Base-by-base conservation (phyloP, 2,797 vertebrate species). In the Pseudopleuronectes americanus region DNA sequence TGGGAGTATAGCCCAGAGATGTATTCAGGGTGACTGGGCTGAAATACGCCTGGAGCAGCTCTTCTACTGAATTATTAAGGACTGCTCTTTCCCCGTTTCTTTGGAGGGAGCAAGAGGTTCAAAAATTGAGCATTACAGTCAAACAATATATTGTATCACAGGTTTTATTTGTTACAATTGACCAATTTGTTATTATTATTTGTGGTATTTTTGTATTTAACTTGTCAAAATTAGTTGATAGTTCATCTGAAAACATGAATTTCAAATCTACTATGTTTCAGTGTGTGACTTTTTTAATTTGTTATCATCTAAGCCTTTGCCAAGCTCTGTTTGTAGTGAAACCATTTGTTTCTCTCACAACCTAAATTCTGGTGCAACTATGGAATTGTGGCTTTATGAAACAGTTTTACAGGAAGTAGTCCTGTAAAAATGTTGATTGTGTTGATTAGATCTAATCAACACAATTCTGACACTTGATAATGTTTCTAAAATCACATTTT, bases 31-130 rank as follows among this genome's bases (percentile, higher is more conserved):
- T 88, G 88, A 92, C 89, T 90, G 87, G 71, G 83, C 90, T 91
- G 87, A 67, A 87, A 88, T 90, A 85, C 19, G 87, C 84, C 85
- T 76, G 79, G 56, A 91, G 84, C 78, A 87, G 87, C 84, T 90
- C 83, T 87, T 91, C 75, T 54, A 82, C 80, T 90, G 74, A 93
- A 93, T 92, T 92, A 93, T 92, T 94, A 87, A 93, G 89, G 67
- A 80, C 55, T 55, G 58, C 76, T 86, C 80, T 86, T 89, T 80
- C 77, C 68, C 78, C 28, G 58, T 84, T 80, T 85, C 83, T 89
- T 79, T 77, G 47, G 53, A 71, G 72, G 76, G 67, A 84, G 71
- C 71, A 68, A 75, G 55, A 48, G 43, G 77, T 83, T 83, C 71
- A 81, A 76, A 83, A 81, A 77, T 62, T 56, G 4, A 80, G 63